Evolutionary conservation across 35 echinoderm and acorn worm genomes (phyloP), one percentile per base, ranked within the genome.

Genomic region (Ophiothrix spiculata): DNA sequence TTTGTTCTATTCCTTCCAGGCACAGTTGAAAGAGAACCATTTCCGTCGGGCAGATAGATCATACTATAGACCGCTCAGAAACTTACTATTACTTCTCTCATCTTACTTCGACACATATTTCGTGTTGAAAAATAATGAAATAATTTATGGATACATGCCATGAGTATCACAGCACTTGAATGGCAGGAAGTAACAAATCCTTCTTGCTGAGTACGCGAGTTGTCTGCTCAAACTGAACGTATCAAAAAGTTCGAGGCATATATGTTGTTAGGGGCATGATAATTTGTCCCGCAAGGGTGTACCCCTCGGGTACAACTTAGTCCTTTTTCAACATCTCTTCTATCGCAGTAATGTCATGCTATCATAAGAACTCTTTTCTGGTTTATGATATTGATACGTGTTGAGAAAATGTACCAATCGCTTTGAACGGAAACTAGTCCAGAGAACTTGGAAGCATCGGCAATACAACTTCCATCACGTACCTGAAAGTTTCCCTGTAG

Each of bases 11-110:
- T 69, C 60, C 60, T 69, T n/a, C 6, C 16, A 28, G 60, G 60
- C 29, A 69, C 29, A 6, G 60, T 69, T 69, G 60, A 69, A 69
- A 69, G 29, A 69, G 60, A 69, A 69, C 60, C 60, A 69, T 69
- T 69, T 69, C 60, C 60, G 60, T 69, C 60, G 60, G 60, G 60
- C 17, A 69, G 60, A 69, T n/a, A 69, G 60, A 69, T 69, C 60
- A 69, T 69, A 69, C 60, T 25, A 69, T 69, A 4, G 60, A 15
- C 60, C n/a, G n/a, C n/a, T n/a, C n/a, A n/a, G n/a, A n/a, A n/a
- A n/a, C n/a, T n/a, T n/a, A n/a, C n/a, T n/a, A n/a, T n/a, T n/a
- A n/a, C n/a, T n/a, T n/a, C n/a, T n/a, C n/a, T n/a, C 60, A n/a
- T n/a, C n/a, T n/a, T n/a, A n/a, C n/a, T n/a, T n/a, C n/a, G n/a